Conservation (phyloP, 1,140 invertebrate species). For the Zaprionus nigranus region DNA sequence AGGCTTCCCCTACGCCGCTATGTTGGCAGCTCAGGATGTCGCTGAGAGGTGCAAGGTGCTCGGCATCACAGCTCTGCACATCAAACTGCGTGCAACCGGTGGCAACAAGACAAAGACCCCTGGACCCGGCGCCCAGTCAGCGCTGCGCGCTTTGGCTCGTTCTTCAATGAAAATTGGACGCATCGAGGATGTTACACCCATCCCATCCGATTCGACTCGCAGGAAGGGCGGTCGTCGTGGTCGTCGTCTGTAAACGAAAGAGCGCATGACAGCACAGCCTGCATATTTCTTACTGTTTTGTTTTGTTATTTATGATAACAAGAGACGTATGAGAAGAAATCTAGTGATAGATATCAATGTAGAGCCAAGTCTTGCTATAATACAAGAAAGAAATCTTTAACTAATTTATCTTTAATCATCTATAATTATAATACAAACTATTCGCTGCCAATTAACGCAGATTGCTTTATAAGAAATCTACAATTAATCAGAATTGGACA, state of each 20-base stretch:
- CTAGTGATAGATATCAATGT: too few relatives aligned
- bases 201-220: conserved; percentile 99
- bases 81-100: conserved; percentile 98
- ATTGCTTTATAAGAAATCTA: conserved; percentile 2
- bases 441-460: neutral
- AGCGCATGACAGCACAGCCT: neutral
- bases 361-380: too few relatives aligned
- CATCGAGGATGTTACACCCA: conserved; percentile 99
- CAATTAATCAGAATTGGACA: conserved; percentile 22
- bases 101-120: conserved; percentile 99
- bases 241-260: conserved; percentile 97
- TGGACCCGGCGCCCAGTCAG: conserved; percentile 99
- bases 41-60: conserved; percentile 99
- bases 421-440: neutral
- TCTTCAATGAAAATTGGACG: conserved; percentile 99
- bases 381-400: neutral
- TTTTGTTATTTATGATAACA: conserved; percentile 10
- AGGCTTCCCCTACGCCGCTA: conserved; percentile 99
- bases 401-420: neutral
- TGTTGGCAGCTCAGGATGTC: conserved; percentile 99
- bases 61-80: conserved; percentile 98
- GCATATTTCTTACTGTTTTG: conserved; percentile 12
- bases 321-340: neutral
- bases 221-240: conserved; percentile 99
- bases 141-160: conserved; percentile 97